A percentile compares a stretch with the other conserved stretches of the same genome.
These are phyloP conservation scores for Archocentrus centrarchus DNA, from an alignment of 2,113 vertebrate species.

Conservation along the genomic window DNA sequence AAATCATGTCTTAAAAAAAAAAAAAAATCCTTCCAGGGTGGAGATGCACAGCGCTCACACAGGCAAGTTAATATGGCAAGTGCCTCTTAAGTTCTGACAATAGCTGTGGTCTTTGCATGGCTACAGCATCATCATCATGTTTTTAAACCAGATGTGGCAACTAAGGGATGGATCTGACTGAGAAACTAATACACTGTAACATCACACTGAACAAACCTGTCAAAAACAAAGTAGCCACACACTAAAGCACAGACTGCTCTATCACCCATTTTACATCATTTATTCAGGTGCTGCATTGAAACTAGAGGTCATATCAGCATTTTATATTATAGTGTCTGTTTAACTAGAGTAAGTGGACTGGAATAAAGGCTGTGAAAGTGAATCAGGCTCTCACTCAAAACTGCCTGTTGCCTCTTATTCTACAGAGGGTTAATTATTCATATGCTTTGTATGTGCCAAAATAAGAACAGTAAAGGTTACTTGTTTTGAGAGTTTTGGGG, in stretches of 20 bases:
- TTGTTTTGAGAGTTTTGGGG: not conserved
- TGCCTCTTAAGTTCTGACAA: not conserved
- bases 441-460: not conserved
- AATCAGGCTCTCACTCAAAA: not conserved
- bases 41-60: not conserved
- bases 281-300: not conserved
- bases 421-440: not conserved
- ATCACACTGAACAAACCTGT: not conserved
- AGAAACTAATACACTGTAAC: too few species aligned
- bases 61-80: too few species aligned
- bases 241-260: not conserved
- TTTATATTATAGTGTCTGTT: not conserved
- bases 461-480: not conserved
- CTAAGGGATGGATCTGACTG: too few species aligned
- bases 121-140: not conserved
- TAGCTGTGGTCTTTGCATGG: not conserved
- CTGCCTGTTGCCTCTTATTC: not conserved
- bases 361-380: not conserved
- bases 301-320: not conserved
- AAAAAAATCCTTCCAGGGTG: too few species aligned
- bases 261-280: not conserved
- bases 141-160: too few species aligned
- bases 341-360: not conserved
- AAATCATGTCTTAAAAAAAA: not conserved
- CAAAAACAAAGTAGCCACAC: not conserved